Evolutionary conservation across 1,140 invertebrate genomes (phyloP), one percentile per base, ranked within the genome.

Genomic region (Pseudomyrmex dendroicus): DNA sequence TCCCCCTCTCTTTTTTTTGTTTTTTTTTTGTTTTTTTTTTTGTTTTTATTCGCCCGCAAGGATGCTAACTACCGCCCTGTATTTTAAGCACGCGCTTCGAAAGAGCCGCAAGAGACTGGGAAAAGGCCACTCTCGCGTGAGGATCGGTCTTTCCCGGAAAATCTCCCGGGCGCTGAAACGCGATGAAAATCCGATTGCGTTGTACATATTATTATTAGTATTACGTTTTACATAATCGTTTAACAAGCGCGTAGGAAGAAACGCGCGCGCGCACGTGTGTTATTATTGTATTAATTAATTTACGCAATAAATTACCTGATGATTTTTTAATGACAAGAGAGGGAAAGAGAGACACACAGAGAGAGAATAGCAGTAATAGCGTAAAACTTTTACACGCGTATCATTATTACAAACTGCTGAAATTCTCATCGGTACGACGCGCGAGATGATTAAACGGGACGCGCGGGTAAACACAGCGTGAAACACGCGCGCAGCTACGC

Each of bases 21-120:
- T 35, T 35, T 0, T 35, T 0, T 7, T 35, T 5, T 7, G 7
- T 35, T 35, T 35, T 35, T 35, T 35, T 5, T 35, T 35, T 35
- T 35, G 0, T 57, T 70, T 70, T 70, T 59, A 68, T 15, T 78
- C 17, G 12, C 20, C 5, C 25, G 5, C 70, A 59, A 80, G 15
- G 54, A 59, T 59, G 44, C 76, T 80, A 70, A 80, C 66, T 61
- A 70, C n/a, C 10, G n/a, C n/a, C n/a, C n/a, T 70, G 52, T 50
- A 50, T 59, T 80, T 80, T 80, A 80, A 80, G 54, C 44, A 59
- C 54, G 54, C 67, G 54, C 44, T 80, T 50, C 20, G 76, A 80
- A 67, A 70, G 56, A 70, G 20, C 54, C 66, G 56, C 66, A 70
- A 78, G 35, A 68, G 64, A 68, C 44, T 66, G 76, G 8, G 15